These are phyloP conservation scores for Epiblema foenella DNA, from an alignment of 2,888 invertebrate species.

Conservation along the genomic window DNA sequence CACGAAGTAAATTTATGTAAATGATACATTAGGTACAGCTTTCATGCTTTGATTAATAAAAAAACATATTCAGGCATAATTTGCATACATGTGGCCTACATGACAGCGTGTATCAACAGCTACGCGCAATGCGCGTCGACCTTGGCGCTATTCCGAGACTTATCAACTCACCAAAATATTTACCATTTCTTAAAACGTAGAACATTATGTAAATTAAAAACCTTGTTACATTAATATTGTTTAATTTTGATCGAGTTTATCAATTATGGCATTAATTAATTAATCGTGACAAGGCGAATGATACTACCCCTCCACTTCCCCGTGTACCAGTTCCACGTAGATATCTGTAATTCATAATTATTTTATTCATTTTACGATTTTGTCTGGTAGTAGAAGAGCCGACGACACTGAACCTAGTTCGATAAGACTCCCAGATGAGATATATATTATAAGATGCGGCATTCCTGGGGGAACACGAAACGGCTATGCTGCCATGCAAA, in stretches of 20 bases:
- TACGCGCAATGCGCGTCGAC: slow-evolving; percentile 45
- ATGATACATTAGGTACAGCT: neutral
- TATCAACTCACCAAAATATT: slow-evolving; percentile 37
- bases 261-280: slow-evolving; percentile 3
- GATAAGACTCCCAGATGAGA: no score
- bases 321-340: neutral
- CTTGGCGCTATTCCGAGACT: slow-evolving; percentile 52
- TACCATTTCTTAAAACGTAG: slow-evolving; percentile 29
- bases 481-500: no score
- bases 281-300: neutral
- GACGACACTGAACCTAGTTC: no score
- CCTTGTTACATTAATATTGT: slow-evolving; percentile 4
- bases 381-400: neutral
- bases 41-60: no score
- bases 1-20: neutral
- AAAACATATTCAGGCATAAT: slow-evolving; percentile 22
- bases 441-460: no score
- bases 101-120: slow-evolving; percentile 46
- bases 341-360: neutral
- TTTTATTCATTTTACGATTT: neutral
- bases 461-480: no score
- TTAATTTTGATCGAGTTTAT: slow-evolving; percentile 5
- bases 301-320: neutral
- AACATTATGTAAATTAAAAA: slow-evolving; percentile 17
- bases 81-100: slow-evolving; percentile 52